These are phyloP conservation scores for Microtus ochrogaster DNA, from an alignment of 2,113 vertebrate species.

Conservation along the genomic window DNA sequence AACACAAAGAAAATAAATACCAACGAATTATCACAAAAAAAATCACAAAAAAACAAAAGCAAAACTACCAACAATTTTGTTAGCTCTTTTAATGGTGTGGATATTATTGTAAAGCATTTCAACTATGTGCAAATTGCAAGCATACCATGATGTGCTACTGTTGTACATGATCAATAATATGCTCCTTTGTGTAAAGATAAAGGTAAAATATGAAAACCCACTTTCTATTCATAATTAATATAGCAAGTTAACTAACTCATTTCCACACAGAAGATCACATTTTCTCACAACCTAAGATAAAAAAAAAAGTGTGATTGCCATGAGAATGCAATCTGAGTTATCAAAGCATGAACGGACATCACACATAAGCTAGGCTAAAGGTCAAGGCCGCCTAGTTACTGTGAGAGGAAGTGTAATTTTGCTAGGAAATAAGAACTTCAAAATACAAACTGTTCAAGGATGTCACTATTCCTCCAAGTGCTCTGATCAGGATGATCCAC, in stretches of 20 bases:
- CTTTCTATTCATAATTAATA: not conserved
- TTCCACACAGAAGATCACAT: conserved; percentile 14
- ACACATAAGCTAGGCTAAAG: conserved; percentile 3
- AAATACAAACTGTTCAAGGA: conserved; percentile 22
- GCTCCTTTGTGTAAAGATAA: conserved; percentile 15
- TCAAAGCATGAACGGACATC: not conserved
- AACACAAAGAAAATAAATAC: not conserved
- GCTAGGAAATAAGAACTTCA: conserved; percentile 53
- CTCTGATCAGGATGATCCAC: not conserved
- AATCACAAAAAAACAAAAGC: too few species aligned
- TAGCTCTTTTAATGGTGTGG: not conserved
- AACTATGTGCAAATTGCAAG: not conserved
- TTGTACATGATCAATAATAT: not conserved
- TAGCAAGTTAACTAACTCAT: not conserved
- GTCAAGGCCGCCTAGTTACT: conserved; percentile 53
- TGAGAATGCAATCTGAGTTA: not conserved
- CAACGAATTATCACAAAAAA: not conserved
- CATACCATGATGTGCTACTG: not conserved
- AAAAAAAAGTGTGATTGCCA: not conserved
- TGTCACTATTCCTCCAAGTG: not conserved
- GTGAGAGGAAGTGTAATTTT: conserved; percentile 64
- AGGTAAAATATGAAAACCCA: not conserved
- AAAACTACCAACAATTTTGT: not conserved
- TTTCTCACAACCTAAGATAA: not conserved
- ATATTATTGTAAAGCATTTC: not conserved